These are phyloP conservation scores for Geococcyx californianus DNA, from an alignment of 2,113 vertebrate genomes.

Conservation along the genomic window DNA sequence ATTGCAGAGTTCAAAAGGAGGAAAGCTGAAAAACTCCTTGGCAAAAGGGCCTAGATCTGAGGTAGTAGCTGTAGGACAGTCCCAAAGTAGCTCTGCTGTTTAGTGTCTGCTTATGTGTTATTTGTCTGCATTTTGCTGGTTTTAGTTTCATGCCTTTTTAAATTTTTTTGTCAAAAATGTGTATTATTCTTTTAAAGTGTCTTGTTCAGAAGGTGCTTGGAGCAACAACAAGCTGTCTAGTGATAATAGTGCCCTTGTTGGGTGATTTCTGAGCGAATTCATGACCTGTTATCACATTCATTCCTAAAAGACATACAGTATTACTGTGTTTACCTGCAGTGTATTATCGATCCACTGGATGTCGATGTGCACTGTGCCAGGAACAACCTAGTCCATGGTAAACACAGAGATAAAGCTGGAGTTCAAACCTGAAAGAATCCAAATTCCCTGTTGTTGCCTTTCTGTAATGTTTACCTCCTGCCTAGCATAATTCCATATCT, in stretches of 20 bases:
- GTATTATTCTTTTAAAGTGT: not conserved
- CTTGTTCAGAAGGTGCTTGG: not conserved
- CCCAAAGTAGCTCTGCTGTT: not conserved
- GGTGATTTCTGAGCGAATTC: not conserved
- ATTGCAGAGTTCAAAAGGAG: constrained; percentile 86
- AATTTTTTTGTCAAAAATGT: not conserved
- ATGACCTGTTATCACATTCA: not conserved
- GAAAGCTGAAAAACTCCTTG: constrained; percentile 85
- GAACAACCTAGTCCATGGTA: not conserved
- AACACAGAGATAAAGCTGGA: not conserved
- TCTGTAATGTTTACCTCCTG: not conserved
- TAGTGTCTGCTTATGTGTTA: constrained; percentile 22
- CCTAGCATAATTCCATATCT: not conserved
- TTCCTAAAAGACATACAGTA: not conserved
- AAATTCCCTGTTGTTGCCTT: not conserved
- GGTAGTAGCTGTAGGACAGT: constrained; percentile 74
- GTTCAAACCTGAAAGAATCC: not conserved
- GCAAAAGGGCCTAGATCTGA: constrained; percentile 73
- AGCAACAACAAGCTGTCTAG: not conserved
- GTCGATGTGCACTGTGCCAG: not conserved
- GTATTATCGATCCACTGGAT: not conserved
- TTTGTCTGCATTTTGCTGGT: constrained; percentile 4
- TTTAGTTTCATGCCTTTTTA: not conserved
- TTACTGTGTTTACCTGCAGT: not conserved
- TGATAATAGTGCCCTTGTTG: not conserved